These are phyloP conservation scores for Zaprionus kolodkinae DNA, from an alignment of 1,140 invertebrate genomes.

Conservation along the genomic window DNA sequence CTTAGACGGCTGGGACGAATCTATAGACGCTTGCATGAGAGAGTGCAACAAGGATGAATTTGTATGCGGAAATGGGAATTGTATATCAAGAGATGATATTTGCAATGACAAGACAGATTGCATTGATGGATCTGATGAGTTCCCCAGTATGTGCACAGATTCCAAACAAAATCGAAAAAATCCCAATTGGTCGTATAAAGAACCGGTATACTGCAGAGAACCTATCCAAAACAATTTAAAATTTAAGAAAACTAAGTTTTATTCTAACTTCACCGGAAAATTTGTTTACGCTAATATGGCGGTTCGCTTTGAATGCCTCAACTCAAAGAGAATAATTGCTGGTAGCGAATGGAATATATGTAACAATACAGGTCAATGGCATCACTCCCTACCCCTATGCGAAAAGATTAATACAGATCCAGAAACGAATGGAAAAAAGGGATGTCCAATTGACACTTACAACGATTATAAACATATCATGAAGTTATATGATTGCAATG, in stretches of 20 bases:
- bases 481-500: not conserved
- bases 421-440: constrained; percentile 23
- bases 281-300: constrained; percentile 34
- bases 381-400: not conserved
- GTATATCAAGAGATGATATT: not conserved
- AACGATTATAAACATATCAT: not conserved
- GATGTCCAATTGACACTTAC: constrained; percentile 38
- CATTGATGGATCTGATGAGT: constrained; percentile 43
- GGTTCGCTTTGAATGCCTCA: constrained; percentile 11
- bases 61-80: constrained; percentile 34
- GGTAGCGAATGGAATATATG: constrained; percentile 31
- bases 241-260: constrained; percentile 4
- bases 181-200: too few relatives aligned
- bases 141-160: not conserved
- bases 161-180: too few relatives aligned
- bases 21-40: constrained; percentile 20
- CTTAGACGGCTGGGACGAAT: constrained; percentile 40
- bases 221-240: not conserved
- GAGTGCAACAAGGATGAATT: not conserved
- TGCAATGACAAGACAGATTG: constrained; percentile 44
- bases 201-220: constrained; percentile 9
- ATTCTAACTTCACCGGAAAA: fast-evolving
- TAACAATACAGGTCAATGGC: constrained; percentile 13
- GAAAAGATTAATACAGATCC: constrained; percentile 11
- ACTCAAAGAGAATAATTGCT: fast-evolving